These are phyloP conservation scores for Engraulis encrasicolus DNA, from an alignment of 2,113 vertebrate genomes.

Conservation along the genomic window DNA sequence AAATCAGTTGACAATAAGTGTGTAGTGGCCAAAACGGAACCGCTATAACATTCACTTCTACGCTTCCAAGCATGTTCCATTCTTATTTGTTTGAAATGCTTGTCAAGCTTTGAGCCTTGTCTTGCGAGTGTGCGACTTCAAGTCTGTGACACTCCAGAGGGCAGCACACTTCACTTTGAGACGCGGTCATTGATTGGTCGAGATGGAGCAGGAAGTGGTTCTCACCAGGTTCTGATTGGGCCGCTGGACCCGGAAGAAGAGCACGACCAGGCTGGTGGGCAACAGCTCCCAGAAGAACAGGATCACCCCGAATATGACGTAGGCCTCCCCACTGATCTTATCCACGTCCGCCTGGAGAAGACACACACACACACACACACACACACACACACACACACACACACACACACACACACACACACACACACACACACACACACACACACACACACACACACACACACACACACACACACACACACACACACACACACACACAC, in stretches of 20 bases:
- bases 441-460: background rate
- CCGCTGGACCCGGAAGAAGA: slow-evolving; percentile 93
- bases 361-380: background rate
- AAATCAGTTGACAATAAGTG: too few species aligned
- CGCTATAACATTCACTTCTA: too few species aligned
- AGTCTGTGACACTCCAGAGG: too few species aligned
- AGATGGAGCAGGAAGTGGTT: background rate
- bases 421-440: background rate
- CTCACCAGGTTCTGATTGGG: slow-evolving; percentile 92
- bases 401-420: background rate
- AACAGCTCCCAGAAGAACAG: slow-evolving; percentile 96
- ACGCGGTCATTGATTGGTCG: background rate
- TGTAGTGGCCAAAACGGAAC: too few species aligned
- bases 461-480: slow-evolving; percentile 13
- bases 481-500: slow-evolving; percentile 25
- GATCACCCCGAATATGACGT: slow-evolving; percentile 89
- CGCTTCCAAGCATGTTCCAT: too few species aligned
- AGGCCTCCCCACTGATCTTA: slow-evolving; percentile 83
- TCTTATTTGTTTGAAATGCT: too few species aligned
- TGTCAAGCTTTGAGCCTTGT: too few species aligned
- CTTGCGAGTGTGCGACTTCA: too few species aligned
- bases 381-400: slow-evolving; percentile 19
- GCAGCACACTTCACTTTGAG: too few species aligned
- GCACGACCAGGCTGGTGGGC: slow-evolving; percentile 87
- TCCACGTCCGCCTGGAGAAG: slow-evolving; percentile 77